A percentile compares a stretch with the other conserved stretches of the same genome.
Evolutionary conservation across 2,888 invertebrate species (phyloP).

Genomic region (Polyploca ridens): DNA sequence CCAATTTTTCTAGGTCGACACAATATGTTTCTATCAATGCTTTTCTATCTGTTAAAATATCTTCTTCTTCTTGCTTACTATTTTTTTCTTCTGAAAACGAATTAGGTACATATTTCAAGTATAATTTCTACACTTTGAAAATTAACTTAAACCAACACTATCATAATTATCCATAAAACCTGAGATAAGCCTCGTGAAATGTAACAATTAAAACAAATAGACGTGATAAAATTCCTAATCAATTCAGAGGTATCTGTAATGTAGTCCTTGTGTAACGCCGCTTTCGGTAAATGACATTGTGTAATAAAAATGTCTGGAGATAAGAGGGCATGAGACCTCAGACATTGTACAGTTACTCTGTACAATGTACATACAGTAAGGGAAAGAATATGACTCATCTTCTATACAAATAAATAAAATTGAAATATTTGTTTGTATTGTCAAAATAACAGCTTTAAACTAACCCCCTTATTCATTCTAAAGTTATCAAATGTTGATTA

Average conservation of each 20-base stretch:
- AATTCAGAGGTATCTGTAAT: constrained; percentile 23
- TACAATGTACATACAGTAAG: neutral
- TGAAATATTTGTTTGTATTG: no score
- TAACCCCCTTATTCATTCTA: no score
- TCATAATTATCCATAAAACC: neutral
- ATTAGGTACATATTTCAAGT: no score
- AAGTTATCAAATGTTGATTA: no score
- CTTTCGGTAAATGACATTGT: constrained; percentile 14
- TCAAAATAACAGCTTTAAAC: no score
- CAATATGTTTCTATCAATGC: no score
- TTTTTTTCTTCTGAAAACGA: no score
- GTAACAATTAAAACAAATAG: constrained; percentile 10
- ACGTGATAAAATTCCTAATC: constrained; percentile 25
- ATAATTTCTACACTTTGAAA: no score
- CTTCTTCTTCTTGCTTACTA: no score
- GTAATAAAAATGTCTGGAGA: constrained; percentile 20
- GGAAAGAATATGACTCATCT: neutral
- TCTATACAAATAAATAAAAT: no score
- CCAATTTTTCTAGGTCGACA: no score
- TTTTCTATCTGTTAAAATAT: no score
- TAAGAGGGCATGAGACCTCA: neutral
- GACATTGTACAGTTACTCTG: neutral
- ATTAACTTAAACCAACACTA: neutral
- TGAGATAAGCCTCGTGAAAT: neutral
- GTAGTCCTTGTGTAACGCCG: neutral